A percentile compares a stretch with the other conserved stretches of the same genome.
These are phyloP conservation scores for Hyles euphorbiae DNA, from an alignment of 1,140 invertebrate species.

Conservation along the genomic window DNA sequence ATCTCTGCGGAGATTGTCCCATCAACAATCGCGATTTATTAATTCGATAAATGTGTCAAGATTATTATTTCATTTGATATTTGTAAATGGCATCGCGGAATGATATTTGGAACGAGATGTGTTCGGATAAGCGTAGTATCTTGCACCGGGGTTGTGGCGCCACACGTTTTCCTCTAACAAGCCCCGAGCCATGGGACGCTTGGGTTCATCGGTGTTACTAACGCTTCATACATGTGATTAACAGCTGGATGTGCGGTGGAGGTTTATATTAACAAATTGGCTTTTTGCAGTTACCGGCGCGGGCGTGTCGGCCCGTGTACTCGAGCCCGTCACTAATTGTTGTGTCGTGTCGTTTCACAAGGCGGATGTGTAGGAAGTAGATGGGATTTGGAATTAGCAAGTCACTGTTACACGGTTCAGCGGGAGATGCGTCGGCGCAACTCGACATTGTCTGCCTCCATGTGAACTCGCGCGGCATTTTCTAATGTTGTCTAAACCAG, in stretches of 20 bases:
- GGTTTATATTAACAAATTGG: constrained; percentile 21
- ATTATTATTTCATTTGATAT: constrained; percentile 45
- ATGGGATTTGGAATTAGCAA: constrained; percentile 10
- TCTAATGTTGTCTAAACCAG: constrained; percentile 39
- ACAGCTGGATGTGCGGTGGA: constrained; percentile 22
- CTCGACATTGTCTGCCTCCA: constrained; percentile 7
- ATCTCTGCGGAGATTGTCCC: constrained; percentile 47
- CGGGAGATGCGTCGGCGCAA: constrained; percentile 3
- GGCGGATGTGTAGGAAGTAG: constrained; percentile 5
- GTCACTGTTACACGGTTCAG: constrained; percentile 7
- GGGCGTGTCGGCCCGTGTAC: neutral
- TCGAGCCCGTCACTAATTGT: no score
- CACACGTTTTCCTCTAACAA: constrained; percentile 34
- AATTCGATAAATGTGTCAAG: constrained; percentile 44
- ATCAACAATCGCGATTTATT: constrained; percentile 52
- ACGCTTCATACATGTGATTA: constrained; percentile 29
- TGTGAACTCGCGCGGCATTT: constrained; percentile 28
- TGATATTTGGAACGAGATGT: constrained; percentile 36
- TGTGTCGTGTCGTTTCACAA: neutral
- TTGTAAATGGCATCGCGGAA: constrained; percentile 37
- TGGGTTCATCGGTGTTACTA: constrained; percentile 31
- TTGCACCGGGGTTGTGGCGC: constrained; percentile 48
- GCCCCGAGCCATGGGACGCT: constrained; percentile 19
- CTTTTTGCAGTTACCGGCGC: constrained; percentile 16
- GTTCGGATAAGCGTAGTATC: constrained; percentile 60